Evolutionary conservation across 1,140 invertebrate species (phyloP).

Genomic region (Heliconius congener): DNA sequence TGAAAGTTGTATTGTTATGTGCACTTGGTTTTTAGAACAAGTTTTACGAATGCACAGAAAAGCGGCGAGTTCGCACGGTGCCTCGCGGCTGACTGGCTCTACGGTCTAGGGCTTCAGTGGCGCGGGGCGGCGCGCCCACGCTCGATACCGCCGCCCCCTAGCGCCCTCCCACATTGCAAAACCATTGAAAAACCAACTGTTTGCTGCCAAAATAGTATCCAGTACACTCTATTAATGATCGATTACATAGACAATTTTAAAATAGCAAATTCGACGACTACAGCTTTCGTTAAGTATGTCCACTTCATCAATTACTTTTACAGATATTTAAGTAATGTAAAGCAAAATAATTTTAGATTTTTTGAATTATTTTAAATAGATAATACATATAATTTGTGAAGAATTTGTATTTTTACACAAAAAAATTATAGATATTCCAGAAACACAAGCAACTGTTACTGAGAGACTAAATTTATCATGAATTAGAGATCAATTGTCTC

Average conservation of each 20-base stretch:
- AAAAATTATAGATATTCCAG: too few relatives aligned
- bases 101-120: constrained; percentile 62
- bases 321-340: not conserved
- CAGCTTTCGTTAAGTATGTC: not conserved
- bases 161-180: constrained; percentile 75
- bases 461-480: not conserved
- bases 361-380: not conserved
- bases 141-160: constrained; percentile 74
- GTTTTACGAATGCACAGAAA: constrained; percentile 35
- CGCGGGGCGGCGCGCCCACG: constrained; percentile 75
- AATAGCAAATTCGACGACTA: not conserved
- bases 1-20: constrained; percentile 45
- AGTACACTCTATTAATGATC: constrained; percentile 37
- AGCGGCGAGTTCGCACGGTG: constrained; percentile 54
- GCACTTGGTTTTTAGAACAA: constrained; percentile 39
- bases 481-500: constrained; percentile 20
- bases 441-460: not conserved
- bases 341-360: not conserved
- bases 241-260: constrained; percentile 18
- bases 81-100: constrained; percentile 56
- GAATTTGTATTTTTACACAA: not conserved
- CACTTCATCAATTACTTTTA: not conserved
- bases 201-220: constrained; percentile 58
- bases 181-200: constrained; percentile 72
- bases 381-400: not conserved